Conservation (phyloP, 2,113 vertebrate species). For the Shinisaurus crocodilurus region DNA sequence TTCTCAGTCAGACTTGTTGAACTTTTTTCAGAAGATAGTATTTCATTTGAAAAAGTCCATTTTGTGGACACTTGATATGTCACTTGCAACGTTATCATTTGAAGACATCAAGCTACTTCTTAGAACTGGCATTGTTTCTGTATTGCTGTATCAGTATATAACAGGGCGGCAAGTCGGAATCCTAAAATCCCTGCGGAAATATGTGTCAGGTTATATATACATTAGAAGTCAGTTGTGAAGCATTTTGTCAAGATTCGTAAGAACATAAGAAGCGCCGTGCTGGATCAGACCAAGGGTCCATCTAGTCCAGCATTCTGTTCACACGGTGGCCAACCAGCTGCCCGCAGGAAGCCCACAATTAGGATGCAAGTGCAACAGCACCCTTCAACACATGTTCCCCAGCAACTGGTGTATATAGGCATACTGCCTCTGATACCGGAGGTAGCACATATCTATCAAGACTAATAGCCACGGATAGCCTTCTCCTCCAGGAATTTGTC, state of each 20-base stretch:
- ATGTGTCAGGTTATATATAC: slow-evolving; percentile 1
- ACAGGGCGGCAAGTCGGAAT: slow-evolving; percentile 35
- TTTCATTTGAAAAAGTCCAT: slow-evolving; percentile 33
- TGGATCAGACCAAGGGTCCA: too few species aligned
- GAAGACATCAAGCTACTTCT: slow-evolving; percentile 41
- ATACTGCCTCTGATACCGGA: too few species aligned
- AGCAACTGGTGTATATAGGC: too few species aligned
- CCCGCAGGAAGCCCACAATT: too few species aligned
- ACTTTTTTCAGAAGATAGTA: neutral
- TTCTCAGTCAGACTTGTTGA: slow-evolving; percentile 43
- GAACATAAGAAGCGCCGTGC: too few species aligned
- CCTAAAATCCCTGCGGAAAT: slow-evolving; percentile 60
- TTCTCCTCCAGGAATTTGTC: too few species aligned
- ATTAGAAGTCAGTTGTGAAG: neutral
- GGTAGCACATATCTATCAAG: too few species aligned
- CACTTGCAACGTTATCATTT: neutral
- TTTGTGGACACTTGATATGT: slow-evolving; percentile 40
- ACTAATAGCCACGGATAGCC: too few species aligned
- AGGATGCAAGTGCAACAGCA: too few species aligned
- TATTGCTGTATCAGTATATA: neutral
- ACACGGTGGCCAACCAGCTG: too few species aligned
- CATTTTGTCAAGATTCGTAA: neutral
- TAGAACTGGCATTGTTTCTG: slow-evolving; percentile 59
- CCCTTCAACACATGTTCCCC: too few species aligned
- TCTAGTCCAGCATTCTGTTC: too few species aligned